These are phyloP conservation scores for Uropsilus gracilis DNA, from an alignment of 2,113 vertebrate genomes.

Conservation along the genomic window DNA sequence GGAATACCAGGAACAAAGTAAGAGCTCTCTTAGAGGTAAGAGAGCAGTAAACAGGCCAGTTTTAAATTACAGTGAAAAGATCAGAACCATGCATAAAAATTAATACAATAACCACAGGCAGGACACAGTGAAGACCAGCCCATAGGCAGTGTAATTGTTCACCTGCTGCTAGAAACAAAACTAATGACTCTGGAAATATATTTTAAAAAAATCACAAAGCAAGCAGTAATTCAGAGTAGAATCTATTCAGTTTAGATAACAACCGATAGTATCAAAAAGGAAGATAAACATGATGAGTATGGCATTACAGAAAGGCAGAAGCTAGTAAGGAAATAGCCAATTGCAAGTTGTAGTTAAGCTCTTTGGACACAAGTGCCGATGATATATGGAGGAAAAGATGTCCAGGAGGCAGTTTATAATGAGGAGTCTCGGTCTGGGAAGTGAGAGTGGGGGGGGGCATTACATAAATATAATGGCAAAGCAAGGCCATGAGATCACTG, in stretches of 20 bases:
- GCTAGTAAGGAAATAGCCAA: too few relatives aligned
- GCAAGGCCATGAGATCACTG: too few relatives aligned
- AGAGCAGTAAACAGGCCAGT: neutral
- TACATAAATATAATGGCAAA: too few relatives aligned
- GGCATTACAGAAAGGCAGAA: too few relatives aligned
- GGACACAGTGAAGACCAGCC: neutral
- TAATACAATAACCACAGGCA: neutral
- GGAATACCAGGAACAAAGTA: neutral
- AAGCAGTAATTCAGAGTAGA: neutral
- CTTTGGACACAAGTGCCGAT: too few relatives aligned
- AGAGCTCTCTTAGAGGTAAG: neutral
- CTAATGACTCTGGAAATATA: slow-evolving; percentile 24
- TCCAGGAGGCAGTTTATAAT: too few relatives aligned
- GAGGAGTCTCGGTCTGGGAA: too few relatives aligned
- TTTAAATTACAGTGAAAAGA: neutral
- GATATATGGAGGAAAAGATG: too few relatives aligned
- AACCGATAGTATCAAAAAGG: neutral
- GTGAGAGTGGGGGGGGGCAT: too few relatives aligned
- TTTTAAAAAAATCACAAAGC: slow-evolving; percentile 14
- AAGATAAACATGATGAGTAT: slow-evolving; percentile 33
- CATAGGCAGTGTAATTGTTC: neutral
- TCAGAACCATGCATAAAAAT: neutral
- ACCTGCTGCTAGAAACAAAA: neutral
- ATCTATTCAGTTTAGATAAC: neutral
- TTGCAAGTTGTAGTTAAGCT: too few relatives aligned